Conservation (phyloP, 2,113 vertebrate species). For the Plestiodon gilberti region DNA sequence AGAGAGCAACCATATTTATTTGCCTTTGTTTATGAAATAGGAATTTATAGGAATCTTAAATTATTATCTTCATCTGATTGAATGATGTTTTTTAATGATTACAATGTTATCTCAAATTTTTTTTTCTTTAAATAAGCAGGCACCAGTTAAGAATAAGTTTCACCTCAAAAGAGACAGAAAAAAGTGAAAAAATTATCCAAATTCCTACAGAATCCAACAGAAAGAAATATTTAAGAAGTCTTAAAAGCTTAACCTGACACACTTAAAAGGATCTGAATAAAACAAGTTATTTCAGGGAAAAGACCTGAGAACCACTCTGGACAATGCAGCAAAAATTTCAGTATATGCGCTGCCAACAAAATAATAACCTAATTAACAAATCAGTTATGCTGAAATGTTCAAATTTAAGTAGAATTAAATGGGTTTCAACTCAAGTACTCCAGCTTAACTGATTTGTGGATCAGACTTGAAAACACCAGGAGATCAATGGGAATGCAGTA, state of each 20-base stretch:
- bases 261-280: conserved; percentile 56
- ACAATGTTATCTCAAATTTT: background rate
- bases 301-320: conserved; percentile 42
- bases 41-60: background rate
- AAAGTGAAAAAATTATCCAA: background rate
- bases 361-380: background rate
- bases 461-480: background rate
- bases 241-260: background rate
- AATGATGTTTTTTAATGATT: background rate
- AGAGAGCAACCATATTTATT: background rate
- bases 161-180: background rate
- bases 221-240: conserved; percentile 25
- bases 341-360: background rate
- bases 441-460: background rate
- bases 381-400: background rate
- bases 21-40: background rate
- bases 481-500: background rate
- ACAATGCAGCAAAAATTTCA: conserved; percentile 29
- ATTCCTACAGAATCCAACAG: background rate
- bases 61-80: background rate
- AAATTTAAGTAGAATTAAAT: background rate
- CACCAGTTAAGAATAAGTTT: background rate
- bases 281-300: conserved; percentile 55
- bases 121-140: background rate
- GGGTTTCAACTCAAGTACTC: background rate